These are phyloP conservation scores for Gnatocerus cornutus DNA, from an alignment of 2,888 invertebrate genomes.

Conservation along the genomic window DNA sequence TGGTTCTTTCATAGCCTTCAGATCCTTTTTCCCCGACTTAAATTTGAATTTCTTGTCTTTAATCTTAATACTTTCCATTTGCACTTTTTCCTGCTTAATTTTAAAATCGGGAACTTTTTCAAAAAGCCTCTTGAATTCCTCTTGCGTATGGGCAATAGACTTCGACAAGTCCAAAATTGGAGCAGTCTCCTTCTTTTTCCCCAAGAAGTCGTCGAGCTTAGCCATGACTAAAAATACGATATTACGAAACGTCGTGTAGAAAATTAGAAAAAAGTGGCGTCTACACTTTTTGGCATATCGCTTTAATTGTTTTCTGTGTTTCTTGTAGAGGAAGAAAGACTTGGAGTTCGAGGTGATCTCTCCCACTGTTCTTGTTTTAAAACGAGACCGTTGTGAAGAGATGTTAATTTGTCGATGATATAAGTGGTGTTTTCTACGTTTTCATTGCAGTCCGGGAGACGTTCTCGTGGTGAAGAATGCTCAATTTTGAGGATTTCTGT, in stretches of 20 bases:
- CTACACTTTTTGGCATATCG: constrained; percentile 45
- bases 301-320: constrained; percentile 47
- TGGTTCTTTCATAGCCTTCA: constrained; percentile 77
- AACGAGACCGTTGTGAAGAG: constrained; percentile 71
- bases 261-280: constrained; percentile 37
- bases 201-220: constrained; percentile 87
- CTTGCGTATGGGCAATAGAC: constrained; percentile 83
- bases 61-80: constrained; percentile 84
- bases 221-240: constrained; percentile 69
- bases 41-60: constrained; percentile 84
- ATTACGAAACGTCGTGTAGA: constrained; percentile 15
- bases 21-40: constrained; percentile 82
- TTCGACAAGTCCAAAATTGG: constrained; percentile 90
- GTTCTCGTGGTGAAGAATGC: constrained; percentile 56
- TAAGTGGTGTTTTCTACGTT: constrained; percentile 56
- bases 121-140: constrained; percentile 87
- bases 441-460: constrained; percentile 53
- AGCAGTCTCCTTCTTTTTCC: constrained; percentile 88
- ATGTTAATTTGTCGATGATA: constrained; percentile 67
- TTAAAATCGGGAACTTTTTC: constrained; percentile 94
- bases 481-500: constrained; percentile 67
- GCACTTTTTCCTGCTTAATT: constrained; percentile 89
- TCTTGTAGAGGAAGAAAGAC: constrained; percentile 50
- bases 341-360: constrained; percentile 61
- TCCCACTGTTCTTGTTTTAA: constrained; percentile 75